Evolutionary conservation across 2,113 vertebrate species (phyloP).

Genomic region (Cathartes aura): DNA sequence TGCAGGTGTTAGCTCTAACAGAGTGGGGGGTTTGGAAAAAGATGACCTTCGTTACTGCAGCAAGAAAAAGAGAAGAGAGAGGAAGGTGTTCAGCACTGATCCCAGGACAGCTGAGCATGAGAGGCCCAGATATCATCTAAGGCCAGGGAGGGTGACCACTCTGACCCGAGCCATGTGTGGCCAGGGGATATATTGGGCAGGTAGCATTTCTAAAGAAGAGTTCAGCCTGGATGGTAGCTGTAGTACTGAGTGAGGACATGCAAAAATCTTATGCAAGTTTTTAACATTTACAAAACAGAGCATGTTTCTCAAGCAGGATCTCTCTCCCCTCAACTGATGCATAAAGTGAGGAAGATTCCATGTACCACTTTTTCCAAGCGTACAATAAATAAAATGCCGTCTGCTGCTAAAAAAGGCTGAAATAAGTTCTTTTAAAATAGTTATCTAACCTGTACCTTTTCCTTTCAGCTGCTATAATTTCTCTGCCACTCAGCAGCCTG

Average conservation of each 20-base stretch:
- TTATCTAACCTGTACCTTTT: constrained; percentile 36
- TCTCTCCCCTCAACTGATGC: background rate
- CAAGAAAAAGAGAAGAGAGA: background rate
- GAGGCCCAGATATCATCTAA: background rate
- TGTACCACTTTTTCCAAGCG: background rate
- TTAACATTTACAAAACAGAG: background rate
- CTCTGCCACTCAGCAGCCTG: constrained; percentile 35
- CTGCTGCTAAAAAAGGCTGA: background rate
- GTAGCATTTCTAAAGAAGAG: background rate
- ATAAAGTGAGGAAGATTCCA: background rate
- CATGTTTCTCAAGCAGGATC: background rate
- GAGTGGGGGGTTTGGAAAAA: rapidly evolving
- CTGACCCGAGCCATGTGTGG: rapidly evolving
- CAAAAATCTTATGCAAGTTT: background rate
- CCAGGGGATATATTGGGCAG: background rate
- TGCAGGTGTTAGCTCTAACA: background rate
- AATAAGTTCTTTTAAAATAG: constrained; percentile 12
- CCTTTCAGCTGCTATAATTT: constrained; percentile 54
- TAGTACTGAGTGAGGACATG: background rate
- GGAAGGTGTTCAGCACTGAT: background rate
- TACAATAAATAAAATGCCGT: background rate
- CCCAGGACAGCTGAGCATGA: background rate
- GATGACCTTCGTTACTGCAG: background rate
- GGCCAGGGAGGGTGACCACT: rapidly evolving
- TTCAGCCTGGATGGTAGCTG: background rate